Evolutionary conservation across 2,797 vertebrate genomes (phyloP).

Genomic region (Catamblyrhynchus diadema): DNA sequence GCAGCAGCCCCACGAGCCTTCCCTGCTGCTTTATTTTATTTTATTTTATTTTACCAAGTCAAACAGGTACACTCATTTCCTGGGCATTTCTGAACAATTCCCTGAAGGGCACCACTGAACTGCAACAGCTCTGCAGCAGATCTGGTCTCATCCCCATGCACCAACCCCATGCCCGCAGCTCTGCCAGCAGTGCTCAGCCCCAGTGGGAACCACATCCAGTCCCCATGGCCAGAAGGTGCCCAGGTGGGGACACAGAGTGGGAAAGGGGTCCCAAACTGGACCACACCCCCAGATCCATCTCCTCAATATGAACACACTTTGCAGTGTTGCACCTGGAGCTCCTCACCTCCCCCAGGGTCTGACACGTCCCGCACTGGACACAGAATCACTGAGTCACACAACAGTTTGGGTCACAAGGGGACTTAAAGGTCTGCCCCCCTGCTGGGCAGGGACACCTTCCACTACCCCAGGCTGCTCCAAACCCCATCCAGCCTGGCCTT

Average conservation of each 20-base stretch:
- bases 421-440: rapidly evolving
- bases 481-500: neutral
- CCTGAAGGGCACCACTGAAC: neutral
- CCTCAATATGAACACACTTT: neutral
- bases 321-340: neutral
- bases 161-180: rapidly evolving
- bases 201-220: rapidly evolving
- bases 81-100: neutral
- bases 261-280: neutral
- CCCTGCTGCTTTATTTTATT: neutral
- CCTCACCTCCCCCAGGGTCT: neutral
- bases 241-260: rapidly evolving
- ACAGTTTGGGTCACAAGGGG: neutral
- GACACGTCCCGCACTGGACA: rapidly evolving
- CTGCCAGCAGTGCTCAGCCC: rapidly evolving
- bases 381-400: too few relatives aligned
- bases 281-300: neutral
- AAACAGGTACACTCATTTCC: neutral
- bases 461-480: neutral
- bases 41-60: neutral
- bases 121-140: neutral
- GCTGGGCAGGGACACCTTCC: neutral
- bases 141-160: rapidly evolving
- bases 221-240: neutral
- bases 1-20: neutral